phyloP scores from a whole-genome alignment of 2,113 vertebrate genomes.

The Tetrao urogallus region DNA sequence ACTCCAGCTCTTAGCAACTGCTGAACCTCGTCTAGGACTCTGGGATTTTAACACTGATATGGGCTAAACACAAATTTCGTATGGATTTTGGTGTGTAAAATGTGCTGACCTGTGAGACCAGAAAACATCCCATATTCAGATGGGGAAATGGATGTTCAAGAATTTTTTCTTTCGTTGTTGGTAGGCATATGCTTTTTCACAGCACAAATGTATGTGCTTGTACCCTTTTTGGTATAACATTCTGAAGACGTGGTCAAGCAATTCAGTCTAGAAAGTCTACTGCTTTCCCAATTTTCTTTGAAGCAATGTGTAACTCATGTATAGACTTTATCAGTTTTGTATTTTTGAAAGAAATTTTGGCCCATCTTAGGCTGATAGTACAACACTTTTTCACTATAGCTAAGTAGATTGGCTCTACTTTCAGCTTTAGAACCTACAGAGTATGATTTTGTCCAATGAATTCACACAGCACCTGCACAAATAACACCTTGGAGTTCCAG shows the following conservation, averaged over 20 bases:
- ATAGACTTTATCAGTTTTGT: neutral
- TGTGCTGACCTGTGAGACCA: neutral
- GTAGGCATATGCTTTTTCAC: neutral
- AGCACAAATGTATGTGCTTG: neutral
- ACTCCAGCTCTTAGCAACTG: neutral
- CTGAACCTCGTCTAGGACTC: neutral
- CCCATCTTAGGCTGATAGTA: neutral
- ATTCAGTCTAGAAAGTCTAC: neutral
- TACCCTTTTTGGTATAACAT: neutral
- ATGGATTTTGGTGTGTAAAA: neutral
- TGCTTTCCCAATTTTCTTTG: neutral
- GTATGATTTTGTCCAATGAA: neutral
- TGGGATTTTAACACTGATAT: neutral
- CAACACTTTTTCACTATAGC: neutral
- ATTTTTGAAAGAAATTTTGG: neutral
- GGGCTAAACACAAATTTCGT: neutral
- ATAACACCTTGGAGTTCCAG: neutral
- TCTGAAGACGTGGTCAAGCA: neutral
- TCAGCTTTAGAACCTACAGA: neutral
- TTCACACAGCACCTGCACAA: neutral
- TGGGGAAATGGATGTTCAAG: neutral
- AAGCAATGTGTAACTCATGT: neutral
- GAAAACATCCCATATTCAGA: neutral
- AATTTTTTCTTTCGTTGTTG: neutral
- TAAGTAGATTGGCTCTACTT: neutral